Evolutionary conservation across 2,888 invertebrate genomes (phyloP).

Genomic region (Andrena chrysosceles): DNA sequence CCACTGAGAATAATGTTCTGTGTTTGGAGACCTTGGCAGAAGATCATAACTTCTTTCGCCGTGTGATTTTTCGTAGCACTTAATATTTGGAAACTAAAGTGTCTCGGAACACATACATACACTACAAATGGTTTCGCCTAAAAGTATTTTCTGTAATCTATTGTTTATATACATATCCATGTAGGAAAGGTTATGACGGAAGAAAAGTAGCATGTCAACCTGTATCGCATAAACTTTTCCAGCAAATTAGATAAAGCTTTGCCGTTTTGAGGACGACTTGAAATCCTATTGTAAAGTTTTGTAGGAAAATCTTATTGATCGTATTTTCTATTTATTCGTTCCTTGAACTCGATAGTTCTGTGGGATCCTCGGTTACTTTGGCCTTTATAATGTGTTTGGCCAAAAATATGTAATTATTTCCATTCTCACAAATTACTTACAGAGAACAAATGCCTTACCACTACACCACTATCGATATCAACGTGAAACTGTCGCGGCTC

Average conservation of each 20-base stretch:
- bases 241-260: constrained; percentile 27
- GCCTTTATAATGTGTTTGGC: too few relatives aligned
- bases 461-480: too few relatives aligned
- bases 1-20: too few relatives aligned
- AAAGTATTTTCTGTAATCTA: not conserved
- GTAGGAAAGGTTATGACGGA: not conserved
- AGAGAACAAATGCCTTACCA: too few relatives aligned
- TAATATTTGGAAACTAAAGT: not conserved
- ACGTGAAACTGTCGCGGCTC: too few relatives aligned
- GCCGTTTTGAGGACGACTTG: constrained; percentile 21
- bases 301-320: constrained; percentile 27
- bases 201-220: constrained; percentile 7
- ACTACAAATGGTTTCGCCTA: not conserved
- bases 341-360: constrained; percentile 1
- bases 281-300: constrained; percentile 27
- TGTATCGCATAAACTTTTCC: constrained; percentile 6
- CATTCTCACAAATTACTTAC: too few relatives aligned
- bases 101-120: not conserved
- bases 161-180: not conserved
- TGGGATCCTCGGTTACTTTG: not conserved
- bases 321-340: constrained; percentile 25
- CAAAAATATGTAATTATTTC: too few relatives aligned
- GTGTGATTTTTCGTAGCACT: not conserved
- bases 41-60: not conserved
- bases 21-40: too few relatives aligned